Evolutionary conservation across 2,888 invertebrate species (phyloP).

Genomic region (Leptopilina myrica): DNA sequence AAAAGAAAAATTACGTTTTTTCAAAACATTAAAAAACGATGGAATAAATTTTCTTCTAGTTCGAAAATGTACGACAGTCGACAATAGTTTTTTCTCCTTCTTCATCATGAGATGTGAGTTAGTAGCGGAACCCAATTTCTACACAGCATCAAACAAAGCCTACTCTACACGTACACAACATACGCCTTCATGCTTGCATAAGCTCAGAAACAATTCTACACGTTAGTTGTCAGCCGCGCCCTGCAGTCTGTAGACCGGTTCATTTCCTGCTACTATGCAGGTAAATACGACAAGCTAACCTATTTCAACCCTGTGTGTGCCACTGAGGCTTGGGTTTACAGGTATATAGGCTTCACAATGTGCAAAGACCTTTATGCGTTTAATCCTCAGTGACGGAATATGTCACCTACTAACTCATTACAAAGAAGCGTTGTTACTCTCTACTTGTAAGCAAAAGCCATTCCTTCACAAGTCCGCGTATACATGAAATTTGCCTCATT

Average conservation of each 20-base stretch:
- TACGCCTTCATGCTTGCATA: conserved; percentile 14
- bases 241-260: conserved; percentile 27
- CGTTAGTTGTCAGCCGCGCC: conserved; percentile 33
- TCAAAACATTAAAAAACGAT: too few relatives aligned
- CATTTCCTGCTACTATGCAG: conserved; percentile 37
- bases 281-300: conserved; percentile 30
- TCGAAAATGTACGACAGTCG: too few relatives aligned
- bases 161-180: not conserved
- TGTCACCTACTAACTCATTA: conserved; percentile 28
- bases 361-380: conserved; percentile 26
- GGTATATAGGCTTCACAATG: conserved; percentile 11
- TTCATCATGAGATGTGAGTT: not conserved
- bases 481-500: conserved; percentile 22
- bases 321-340: conserved; percentile 20
- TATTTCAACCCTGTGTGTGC: conserved; percentile 2
- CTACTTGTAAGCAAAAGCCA: conserved; percentile 16
- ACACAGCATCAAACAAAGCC: conserved; percentile 20
- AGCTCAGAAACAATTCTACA: conserved; percentile 39
- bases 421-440: conserved; percentile 11
- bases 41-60: too few relatives aligned
- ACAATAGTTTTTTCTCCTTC: too few relatives aligned
- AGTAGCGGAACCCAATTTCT: conserved; percentile 30
- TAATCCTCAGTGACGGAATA: conserved; percentile 22
- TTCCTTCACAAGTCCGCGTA: not conserved
- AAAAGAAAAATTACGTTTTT: too few relatives aligned